Evolutionary conservation across 2,113 vertebrate species (phyloP).

Genomic region (Tamias sibiricus): DNA sequence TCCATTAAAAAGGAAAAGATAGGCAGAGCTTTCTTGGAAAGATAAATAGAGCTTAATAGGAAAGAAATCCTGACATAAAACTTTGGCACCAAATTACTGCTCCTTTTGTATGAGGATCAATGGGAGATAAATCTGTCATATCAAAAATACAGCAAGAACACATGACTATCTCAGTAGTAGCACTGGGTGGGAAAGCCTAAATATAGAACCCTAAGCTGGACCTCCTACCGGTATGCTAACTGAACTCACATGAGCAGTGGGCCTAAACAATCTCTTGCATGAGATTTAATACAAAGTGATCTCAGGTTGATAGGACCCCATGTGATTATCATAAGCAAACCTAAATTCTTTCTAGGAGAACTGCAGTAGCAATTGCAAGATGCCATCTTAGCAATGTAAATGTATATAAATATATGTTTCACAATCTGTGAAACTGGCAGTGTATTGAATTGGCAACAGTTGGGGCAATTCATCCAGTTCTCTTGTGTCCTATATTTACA

Average conservation of each 20-base stretch:
- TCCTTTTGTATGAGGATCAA: not conserved
- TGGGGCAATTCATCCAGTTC: not conserved
- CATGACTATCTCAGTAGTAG: not conserved
- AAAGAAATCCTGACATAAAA: not conserved
- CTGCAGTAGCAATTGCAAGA: not conserved
- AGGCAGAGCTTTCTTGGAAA: not conserved
- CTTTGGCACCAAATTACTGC: not conserved
- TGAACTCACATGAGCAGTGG: not conserved
- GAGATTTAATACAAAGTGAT: not conserved
- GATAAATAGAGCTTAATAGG: not conserved
- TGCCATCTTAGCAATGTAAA: not conserved
- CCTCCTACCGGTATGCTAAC: not conserved
- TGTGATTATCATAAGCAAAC: not conserved
- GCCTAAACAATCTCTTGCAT: not conserved
- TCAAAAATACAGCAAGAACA: not conserved
- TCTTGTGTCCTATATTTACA: not conserved
- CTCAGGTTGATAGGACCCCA: not conserved
- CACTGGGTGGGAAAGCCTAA: not conserved
- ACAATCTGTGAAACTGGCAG: not conserved
- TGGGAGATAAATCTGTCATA: not conserved
- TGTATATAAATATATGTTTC: not conserved
- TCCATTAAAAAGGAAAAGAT: not conserved
- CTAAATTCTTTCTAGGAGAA: not conserved
- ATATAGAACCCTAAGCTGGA: not conserved
- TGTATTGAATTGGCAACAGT: not conserved